Percentiles rank a stretch among this genome's conserved stretches.
Conservation (phyloP, 1,140 invertebrate genomes). For the Eufriesea mexicana region DNA sequence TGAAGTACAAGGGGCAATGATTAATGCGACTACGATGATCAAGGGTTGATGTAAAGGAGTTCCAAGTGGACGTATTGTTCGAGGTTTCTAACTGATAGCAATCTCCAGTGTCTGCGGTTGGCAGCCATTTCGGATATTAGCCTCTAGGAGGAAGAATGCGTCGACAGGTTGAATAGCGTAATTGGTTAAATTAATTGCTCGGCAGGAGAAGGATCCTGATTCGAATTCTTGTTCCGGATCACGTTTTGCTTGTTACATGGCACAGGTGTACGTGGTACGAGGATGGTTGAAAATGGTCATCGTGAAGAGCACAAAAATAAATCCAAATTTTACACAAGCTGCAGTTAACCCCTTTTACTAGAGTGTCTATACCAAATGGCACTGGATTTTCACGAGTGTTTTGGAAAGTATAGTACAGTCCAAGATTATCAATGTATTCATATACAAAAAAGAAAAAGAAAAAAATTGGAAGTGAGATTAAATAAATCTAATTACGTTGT, state of each 20-base stretch:
- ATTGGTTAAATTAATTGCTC: conserved; percentile 12
- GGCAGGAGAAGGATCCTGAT: background rate
- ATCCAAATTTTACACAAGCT: too few species aligned
- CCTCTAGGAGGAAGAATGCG: background rate
- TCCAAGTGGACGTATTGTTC: background rate
- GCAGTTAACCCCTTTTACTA: too few species aligned
- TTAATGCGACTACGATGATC: background rate
- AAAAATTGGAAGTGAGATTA: too few species aligned
- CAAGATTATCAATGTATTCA: too few species aligned
- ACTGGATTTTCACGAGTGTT: too few species aligned
- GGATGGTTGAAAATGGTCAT: background rate
- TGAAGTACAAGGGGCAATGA: background rate
- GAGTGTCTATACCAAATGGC: too few species aligned
- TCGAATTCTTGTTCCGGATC: background rate
- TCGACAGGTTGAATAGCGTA: background rate
- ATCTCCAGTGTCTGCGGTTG: background rate
- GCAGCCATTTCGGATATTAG: background rate
- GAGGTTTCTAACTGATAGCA: conserved; percentile 4
- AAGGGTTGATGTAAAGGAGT: background rate
- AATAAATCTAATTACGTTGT: too few species aligned
- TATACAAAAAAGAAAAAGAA: too few species aligned
- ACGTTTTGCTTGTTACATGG: background rate
- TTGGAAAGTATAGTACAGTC: too few species aligned
- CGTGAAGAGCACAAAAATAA: too few species aligned
- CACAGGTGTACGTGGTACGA: background rate